Conservation (phyloP, 2,113 vertebrate genomes). For the Synchiropus splendidus region DNA sequence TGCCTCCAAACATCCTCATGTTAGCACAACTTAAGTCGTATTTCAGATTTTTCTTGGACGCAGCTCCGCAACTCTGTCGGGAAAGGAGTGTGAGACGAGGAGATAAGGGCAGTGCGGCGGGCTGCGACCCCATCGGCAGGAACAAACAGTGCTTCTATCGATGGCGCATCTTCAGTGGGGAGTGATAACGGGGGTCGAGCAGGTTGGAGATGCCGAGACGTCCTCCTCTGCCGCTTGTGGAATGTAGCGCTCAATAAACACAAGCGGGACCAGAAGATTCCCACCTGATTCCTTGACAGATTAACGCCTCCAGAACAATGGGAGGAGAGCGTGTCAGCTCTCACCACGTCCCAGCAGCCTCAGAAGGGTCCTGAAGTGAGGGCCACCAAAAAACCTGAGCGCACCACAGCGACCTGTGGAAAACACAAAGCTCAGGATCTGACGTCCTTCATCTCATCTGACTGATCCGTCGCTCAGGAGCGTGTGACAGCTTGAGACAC, state of each 20-base stretch:
- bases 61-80: slow-evolving; percentile 26
- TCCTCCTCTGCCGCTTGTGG: slow-evolving; percentile 11
- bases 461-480: no score
- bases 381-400: no score
- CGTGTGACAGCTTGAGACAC: no score
- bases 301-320: slow-evolving; percentile 62
- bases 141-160: slow-evolving; percentile 46
- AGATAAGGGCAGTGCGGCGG: no score
- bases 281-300: slow-evolving; percentile 61
- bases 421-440: no score
- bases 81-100: slow-evolving; percentile 24
- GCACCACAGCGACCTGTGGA: no score
- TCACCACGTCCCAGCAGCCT: no score
- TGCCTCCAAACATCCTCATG: slow-evolving; percentile 55
- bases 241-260: slow-evolving; percentile 34
- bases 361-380: no score
- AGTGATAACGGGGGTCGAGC: slow-evolving; percentile 17
- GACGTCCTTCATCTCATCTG: no score
- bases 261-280: slow-evolving; percentile 25
- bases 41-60: slow-evolving; percentile 49
- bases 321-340: slow-evolving; percentile 42
- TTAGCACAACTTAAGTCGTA: slow-evolving; percentile 50
- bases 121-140: no score
- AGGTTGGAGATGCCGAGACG: slow-evolving; percentile 28
- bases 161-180: slow-evolving; percentile 25